These are phyloP conservation scores for Rhea americana DNA, from an alignment of 2,113 vertebrate species.

Conservation along the genomic window DNA sequence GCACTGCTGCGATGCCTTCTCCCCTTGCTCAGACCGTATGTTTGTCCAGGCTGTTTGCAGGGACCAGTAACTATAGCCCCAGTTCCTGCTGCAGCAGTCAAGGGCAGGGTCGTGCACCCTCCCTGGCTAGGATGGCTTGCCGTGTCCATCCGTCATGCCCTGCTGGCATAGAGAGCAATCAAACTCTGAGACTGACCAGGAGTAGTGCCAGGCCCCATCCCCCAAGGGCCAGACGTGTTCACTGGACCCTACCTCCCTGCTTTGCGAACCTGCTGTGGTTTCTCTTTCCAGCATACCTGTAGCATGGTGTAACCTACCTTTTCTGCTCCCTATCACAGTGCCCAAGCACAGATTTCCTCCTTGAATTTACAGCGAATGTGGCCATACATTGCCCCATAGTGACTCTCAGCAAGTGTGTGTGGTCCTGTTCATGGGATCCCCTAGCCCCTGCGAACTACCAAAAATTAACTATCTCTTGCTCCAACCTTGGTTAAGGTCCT, in stretches of 20 bases:
- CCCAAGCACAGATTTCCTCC: background rate
- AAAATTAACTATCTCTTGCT: background rate
- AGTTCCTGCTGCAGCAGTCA: fast-evolving
- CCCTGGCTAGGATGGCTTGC: background rate
- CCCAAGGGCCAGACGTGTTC: background rate
- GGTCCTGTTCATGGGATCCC: background rate
- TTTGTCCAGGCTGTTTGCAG: background rate
- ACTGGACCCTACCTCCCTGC: background rate
- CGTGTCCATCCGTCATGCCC: fast-evolving
- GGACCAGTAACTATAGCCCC: background rate
- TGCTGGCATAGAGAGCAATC: background rate
- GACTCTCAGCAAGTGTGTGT: fast-evolving
- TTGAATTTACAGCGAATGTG: background rate
- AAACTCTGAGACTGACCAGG: background rate
- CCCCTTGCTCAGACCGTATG: background rate
- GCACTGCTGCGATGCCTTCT: background rate
- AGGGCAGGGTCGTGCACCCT: background rate
- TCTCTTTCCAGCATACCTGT: background rate
- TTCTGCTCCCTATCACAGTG: background rate
- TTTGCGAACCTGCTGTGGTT: background rate
- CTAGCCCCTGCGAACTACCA: background rate
- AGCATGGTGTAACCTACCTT: background rate
- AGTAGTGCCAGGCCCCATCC: background rate
- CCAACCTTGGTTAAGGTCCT: background rate
- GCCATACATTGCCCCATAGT: no score